Percentiles rank a stretch among this genome's conserved stretches.
phyloP scores from a whole-genome alignment of 2,797 vertebrate genomes.

The Gambusia yucatana region DNA sequence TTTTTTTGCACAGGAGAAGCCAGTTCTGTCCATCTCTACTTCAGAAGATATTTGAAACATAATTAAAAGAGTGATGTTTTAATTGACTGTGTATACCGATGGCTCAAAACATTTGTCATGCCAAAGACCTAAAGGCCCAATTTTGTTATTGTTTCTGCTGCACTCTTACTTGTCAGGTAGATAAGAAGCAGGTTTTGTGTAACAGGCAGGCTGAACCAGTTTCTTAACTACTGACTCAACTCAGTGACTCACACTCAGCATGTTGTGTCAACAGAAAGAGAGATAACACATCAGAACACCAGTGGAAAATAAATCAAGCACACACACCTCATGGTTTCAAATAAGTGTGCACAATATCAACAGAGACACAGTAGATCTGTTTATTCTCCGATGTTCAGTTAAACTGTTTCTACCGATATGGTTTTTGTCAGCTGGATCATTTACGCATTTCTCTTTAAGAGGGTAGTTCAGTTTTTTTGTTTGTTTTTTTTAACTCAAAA shows the following conservation, averaged over 20 bases:
- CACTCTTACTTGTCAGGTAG: conserved; percentile 8
- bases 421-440: conserved; percentile 4
- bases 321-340: conserved; percentile 4
- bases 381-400: conserved; percentile 65
- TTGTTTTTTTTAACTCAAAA: too few species aligned
- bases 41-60: not conserved
- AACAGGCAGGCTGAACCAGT: conserved; percentile 65
- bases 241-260: conserved; percentile 48
- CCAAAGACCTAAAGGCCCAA: not conserved
- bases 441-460: not conserved
- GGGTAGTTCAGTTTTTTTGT: not conserved
- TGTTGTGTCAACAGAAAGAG: conserved; percentile 67
- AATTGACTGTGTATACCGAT: not conserved
- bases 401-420: conserved; percentile 60
- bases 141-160: conserved; percentile 28
- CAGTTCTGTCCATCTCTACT: not conserved
- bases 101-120: conserved; percentile 12
- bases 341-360: conserved; percentile 39
- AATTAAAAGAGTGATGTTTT: not conserved
- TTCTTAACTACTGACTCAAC: conserved; percentile 63
- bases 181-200: conserved; percentile 40
- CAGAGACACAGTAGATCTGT: conserved; percentile 38
- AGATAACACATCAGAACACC: conserved; percentile 44
- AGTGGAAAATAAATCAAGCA: conserved; percentile 36
- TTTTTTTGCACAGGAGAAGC: not conserved